phyloP scores from a whole-genome alignment of 2,888 invertebrate genomes.

The Acanthopleura granulata region DNA sequence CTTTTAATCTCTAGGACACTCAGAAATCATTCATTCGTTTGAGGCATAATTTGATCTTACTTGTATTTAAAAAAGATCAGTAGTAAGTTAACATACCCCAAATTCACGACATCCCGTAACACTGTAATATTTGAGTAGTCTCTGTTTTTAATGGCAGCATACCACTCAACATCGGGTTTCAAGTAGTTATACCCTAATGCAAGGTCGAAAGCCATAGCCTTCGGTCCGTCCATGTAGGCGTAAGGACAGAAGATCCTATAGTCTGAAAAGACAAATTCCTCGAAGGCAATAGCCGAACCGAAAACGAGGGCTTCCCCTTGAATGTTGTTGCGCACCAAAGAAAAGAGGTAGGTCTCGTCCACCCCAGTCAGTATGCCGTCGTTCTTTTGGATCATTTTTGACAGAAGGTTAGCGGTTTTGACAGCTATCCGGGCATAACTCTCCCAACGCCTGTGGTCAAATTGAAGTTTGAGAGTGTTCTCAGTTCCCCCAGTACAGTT shows the following conservation, averaged over 20 bases:
- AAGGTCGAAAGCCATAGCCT: constrained; percentile 31
- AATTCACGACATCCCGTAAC: neutral
- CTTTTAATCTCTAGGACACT: neutral
- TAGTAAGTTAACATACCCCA: constrained; percentile 9
- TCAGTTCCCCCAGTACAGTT: constrained; percentile 35
- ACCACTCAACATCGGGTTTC: constrained; percentile 34
- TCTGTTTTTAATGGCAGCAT: constrained; percentile 25
- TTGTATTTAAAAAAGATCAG: neutral
- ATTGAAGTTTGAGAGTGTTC: constrained; percentile 30
- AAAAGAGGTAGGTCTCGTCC: constrained; percentile 4
- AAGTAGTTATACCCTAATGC: constrained; percentile 37
- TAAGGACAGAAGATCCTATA: constrained; percentile 35
- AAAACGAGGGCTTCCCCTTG: constrained; percentile 29
- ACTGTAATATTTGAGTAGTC: constrained; percentile 29
- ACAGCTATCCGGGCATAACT: constrained; percentile 33
- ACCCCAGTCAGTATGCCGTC: neutral
- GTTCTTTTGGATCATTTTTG: constrained; percentile 22
- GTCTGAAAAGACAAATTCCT: constrained; percentile 27
- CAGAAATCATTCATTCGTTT: neutral
- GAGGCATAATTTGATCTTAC: neutral
- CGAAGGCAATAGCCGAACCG: constrained; percentile 35
- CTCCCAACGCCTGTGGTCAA: constrained; percentile 34
- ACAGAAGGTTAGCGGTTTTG: constrained; percentile 34
- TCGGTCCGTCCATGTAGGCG: constrained; percentile 27
- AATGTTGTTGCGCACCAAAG: neutral